Percentiles rank a stretch among this genome's conserved stretches.
Evolutionary conservation across 2,888 invertebrate genomes (phyloP).

Genomic region (Acanthosepion lycidas): DNA sequence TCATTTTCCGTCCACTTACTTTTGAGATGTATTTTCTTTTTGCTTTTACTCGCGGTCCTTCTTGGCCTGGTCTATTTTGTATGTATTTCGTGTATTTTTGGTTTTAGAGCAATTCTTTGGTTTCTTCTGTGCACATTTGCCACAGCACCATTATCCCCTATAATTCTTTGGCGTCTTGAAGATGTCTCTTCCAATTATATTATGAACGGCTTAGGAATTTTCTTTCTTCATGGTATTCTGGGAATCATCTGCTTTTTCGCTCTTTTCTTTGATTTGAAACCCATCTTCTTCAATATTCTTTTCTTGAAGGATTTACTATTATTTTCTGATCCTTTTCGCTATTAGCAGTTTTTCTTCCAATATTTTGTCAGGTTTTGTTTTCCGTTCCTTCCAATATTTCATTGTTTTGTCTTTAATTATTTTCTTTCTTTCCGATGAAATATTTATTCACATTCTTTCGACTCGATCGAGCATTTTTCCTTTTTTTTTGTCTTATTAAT

Average conservation of each 20-base stretch:
- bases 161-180: neutral
- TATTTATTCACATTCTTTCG: no score
- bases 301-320: no score
- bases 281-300: no score
- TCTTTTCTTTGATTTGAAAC: neutral
- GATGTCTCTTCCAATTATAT: constrained; percentile 11
- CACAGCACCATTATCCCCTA: neutral
- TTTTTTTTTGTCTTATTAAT: no score
- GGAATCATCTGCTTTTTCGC: neutral
- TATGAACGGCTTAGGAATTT: neutral
- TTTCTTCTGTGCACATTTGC: neutral
- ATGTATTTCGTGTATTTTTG: neutral
- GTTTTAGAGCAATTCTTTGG: neutral
- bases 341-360: no score
- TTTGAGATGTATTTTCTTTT: neutral
- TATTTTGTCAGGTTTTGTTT: no score
- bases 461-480: no score
- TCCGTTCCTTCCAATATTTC: no score
- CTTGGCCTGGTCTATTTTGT: neutral
- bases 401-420: neutral
- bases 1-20: neutral
- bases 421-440: neutral
- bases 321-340: neutral
- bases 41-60: neutral
- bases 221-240: neutral